Percentiles rank a stretch among this genome's conserved stretches.
phyloP scores from a whole-genome alignment of 1,140 invertebrate genomes.

The Drosophila novamexicana region DNA sequence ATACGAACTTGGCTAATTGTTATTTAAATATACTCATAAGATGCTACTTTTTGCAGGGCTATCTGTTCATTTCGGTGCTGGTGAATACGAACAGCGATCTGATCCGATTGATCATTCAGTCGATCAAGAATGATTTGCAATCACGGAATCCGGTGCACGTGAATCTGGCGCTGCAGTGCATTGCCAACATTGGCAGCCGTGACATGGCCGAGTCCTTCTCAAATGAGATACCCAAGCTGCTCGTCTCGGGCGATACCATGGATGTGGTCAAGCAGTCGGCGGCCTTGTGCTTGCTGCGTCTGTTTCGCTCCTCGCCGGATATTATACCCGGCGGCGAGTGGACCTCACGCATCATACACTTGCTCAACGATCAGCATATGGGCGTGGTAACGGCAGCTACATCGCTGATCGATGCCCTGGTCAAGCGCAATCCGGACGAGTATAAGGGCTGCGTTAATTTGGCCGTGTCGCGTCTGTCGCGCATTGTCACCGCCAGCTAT shows the following conservation, averaged over 20 bases:
- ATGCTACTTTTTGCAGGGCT: conserved; percentile 90
- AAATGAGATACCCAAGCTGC: conserved; percentile 98
- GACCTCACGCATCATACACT: conserved; percentile 99
- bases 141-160: conserved; percentile 99
- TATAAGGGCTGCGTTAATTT: conserved; percentile 99
- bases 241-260: conserved; percentile 99
- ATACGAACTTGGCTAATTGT: background rate
- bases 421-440: conserved; percentile 99
- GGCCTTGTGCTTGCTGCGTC: conserved; percentile 96
- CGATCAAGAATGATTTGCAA: conserved; percentile 99
- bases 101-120: conserved; percentile 99
- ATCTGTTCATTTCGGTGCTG: conserved; percentile 99
- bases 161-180: conserved; percentile 99
- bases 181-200: conserved; percentile 99
- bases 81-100: conserved; percentile 99
- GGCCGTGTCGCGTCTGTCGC: conserved; percentile 97
- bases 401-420: conserved; percentile 98
- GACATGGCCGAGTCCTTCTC: conserved; percentile 99
- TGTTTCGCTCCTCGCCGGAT: conserved; percentile 96
- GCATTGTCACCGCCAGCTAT: conserved; percentile 99
- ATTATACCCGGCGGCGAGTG: conserved; percentile 99
- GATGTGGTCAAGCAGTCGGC: conserved; percentile 99
- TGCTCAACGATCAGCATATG: conserved; percentile 99
- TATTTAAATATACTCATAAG: background rate
- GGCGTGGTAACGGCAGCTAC: conserved; percentile 99